Percentiles rank a stretch among this genome's conserved stretches.
These are phyloP conservation scores for Aphaenogaster rudis DNA, from an alignment of 1,140 invertebrate species.

Conservation along the genomic window DNA sequence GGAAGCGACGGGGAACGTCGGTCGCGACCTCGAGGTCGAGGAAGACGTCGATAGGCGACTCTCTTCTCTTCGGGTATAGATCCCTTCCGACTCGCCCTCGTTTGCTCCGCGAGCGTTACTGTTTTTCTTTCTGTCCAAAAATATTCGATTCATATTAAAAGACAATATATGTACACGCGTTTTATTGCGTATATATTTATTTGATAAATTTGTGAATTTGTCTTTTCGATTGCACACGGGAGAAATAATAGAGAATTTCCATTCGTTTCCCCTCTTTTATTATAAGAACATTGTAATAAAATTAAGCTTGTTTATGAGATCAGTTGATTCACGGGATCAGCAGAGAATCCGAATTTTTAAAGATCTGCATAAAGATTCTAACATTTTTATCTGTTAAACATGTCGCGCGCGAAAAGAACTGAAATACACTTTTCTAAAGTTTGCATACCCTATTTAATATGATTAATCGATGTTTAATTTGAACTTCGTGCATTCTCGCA, in stretches of 20 bases:
- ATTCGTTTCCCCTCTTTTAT: not conserved
- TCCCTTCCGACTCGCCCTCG: not conserved
- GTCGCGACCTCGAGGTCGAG: constrained; percentile 35
- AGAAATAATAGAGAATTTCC: not conserved
- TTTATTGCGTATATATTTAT: not conserved
- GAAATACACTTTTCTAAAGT: not conserved
- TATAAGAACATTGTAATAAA: not conserved
- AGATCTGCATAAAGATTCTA: not conserved
- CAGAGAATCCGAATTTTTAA: not conserved
- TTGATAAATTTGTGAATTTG: not conserved
- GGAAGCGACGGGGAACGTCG: constrained; percentile 61
- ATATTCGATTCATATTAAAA: not conserved
- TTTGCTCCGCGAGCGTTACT: not conserved
- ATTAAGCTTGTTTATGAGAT: not conserved
- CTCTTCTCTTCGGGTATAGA: not conserved
- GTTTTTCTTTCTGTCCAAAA: not conserved
- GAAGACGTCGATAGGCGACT: constrained; percentile 39
- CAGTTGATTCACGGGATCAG: not conserved
- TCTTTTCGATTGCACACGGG: not conserved
- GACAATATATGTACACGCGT: not conserved
- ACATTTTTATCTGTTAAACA: not conserved
- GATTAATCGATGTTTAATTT: constrained; percentile 57
- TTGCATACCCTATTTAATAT: not conserved
- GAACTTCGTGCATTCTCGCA: not conserved
- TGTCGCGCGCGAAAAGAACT: not conserved